Base-by-base conservation (phyloP, 2,797 vertebrate genomes). In the Sebastes taczanowskii region DNA sequence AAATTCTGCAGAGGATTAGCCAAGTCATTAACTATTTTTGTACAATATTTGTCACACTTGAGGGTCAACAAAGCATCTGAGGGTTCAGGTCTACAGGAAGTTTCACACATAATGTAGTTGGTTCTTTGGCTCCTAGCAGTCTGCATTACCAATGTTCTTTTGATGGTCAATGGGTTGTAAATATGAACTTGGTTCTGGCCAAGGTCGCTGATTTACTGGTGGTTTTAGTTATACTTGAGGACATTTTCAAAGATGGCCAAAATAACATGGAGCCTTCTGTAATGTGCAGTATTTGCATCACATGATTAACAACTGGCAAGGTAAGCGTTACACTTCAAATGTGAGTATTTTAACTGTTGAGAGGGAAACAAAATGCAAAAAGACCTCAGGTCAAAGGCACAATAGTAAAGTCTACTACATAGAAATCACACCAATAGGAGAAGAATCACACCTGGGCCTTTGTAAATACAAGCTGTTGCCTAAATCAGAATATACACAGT, bases 331-430 rank as follows among this genome's bases (percentile, higher is more conserved):
- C 22, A 71, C 16, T 61, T 49, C 3, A 59, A 76, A 49, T 61
- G 25, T 56, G 16, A 64, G 4, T 32, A n/a, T 60, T 86, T 46
- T 5, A 80, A 70, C 22, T n/a, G 14, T 62, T 29, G 2, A 56
- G 20, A 27, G 1, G 42, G 29, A 11, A 52, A 65, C 1, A 34
- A 62, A 72, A 62, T 53, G 73, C 9, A 46, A 46, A 46, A 83
- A 82, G 52, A 83, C 70, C 38, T 78, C 58, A 70, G 81, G 83
- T 81, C 60, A 86, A 93, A 92, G 89, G 91, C 90, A 93, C 90
- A 83, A 84, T 61, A 88, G 80, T 81, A 72, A 86, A 56, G 14
- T 62, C 32, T 53, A 83, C 61, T 59, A 75, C 46, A 85, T 69
- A 83, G 11, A 83, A 63, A 30, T 74, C 70, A 81, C 77, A 68